Evolutionary conservation across 2,888 invertebrate species (phyloP), one percentile per base, ranked within the genome.

Genomic region (Tricholauxania praeusta): DNA sequence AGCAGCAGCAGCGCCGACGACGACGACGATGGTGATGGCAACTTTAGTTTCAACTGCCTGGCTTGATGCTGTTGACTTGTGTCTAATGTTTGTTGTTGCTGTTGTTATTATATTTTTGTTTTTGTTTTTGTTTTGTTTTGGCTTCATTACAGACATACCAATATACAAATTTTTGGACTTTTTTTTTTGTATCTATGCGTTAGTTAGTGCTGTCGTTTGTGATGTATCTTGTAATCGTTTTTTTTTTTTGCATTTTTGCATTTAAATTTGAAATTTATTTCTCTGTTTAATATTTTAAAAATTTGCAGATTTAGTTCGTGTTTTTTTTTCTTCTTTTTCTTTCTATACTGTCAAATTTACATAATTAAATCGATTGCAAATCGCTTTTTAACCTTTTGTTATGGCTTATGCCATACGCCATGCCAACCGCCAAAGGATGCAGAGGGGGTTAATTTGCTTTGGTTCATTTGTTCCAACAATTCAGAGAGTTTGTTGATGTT

Each of bases 321-420:
- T 55, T 3, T 28, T 28, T 28, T 28, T 28, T 28, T 28, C 3
- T 3, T 28, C 28, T 28, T 4, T 60, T 52, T 22, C 14, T 22
- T 15, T 17, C 60, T 39, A 39, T n/a, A 22, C 53, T 60, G 67
- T 62, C 52, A 71, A 68, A 73, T 73, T 73, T 66, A 64, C 73
- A 76, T 74, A 76, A 74, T 74, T 73, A 71, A 73, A 63, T 73
- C 70, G 76, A 74, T 74, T 74, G 74, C 73, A 72, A 72, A 73
- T 73, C 64, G 71, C 15, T 28, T 69, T 69, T 60, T 49, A 47
- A 59, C 49, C 48, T 69, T 53, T 69, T 39, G 39, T 39, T 39
- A 39, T 39, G 39, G 53, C 53, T 19, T 17, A 53, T 19, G 53
- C 53, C 53, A 53, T n/a, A 8, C 53, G n/a, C 4, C n/a, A 15